Percentiles rank a stretch among this genome's conserved stretches.
These are phyloP conservation scores for Desmodus rotundus DNA, from an alignment of 2,113 vertebrate species.

Conservation along the genomic window DNA sequence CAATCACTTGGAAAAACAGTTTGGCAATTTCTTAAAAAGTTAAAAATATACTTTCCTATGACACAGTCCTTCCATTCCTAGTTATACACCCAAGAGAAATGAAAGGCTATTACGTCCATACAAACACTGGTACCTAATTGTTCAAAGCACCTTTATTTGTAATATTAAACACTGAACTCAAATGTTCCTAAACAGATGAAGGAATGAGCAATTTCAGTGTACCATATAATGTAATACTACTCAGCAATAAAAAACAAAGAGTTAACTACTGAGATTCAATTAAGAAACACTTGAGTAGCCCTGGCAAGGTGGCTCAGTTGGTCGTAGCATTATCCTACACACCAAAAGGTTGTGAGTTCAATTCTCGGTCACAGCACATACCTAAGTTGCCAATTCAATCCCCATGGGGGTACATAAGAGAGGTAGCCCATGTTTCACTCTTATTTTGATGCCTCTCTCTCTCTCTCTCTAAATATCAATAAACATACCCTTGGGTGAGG, in stretches of 20 bases:
- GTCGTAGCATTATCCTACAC: too few relatives aligned
- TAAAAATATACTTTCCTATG: background rate
- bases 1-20: background rate
- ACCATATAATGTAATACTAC: background rate
- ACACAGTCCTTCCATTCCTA: background rate
- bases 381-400: too few relatives aligned
- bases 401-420: background rate
- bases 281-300: background rate
- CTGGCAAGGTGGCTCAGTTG: background rate
- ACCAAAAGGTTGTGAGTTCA: too few relatives aligned
- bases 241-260: background rate
- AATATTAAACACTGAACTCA: background rate
- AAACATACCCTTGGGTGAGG: background rate
- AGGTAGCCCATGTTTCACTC: too few relatives aligned
- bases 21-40: background rate
- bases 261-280: background rate
- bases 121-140: background rate
- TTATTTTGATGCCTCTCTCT: too few relatives aligned
- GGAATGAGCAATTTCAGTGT: background rate
- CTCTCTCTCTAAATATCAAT: background rate
- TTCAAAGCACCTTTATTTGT: background rate
- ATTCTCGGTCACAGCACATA: background rate
- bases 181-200: conserved; percentile 11
- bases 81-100: background rate
- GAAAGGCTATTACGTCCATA: background rate